A percentile compares a stretch with the other conserved stretches of the same genome.
phyloP scores from a whole-genome alignment of 2,888 invertebrate species.

The Nomada fabriciana region DNA sequence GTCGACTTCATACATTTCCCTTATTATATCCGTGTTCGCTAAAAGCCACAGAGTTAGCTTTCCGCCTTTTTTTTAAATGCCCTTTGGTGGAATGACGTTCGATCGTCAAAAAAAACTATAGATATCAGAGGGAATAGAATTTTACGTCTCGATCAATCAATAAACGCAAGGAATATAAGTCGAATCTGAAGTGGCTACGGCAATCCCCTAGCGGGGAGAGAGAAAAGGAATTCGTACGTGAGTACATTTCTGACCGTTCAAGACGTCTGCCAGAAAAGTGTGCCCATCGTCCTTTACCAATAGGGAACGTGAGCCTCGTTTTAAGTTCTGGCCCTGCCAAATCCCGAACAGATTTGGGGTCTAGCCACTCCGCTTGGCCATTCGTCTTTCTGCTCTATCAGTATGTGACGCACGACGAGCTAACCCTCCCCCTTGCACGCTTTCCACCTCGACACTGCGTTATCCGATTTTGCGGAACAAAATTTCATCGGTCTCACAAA shows the following conservation, averaged over 20 bases:
- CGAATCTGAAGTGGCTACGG: slow-evolving; percentile 71
- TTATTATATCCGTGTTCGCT: background rate
- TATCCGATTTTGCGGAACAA: slow-evolving; percentile 7
- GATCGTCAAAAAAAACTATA: background rate
- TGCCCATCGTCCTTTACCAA: slow-evolving; percentile 75
- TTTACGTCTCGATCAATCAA: slow-evolving; percentile 64
- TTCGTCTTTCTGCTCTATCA: slow-evolving; percentile 74
- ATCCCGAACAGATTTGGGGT: slow-evolving; percentile 78
- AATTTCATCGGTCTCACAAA: slow-evolving; percentile 1
- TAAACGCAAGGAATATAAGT: slow-evolving; percentile 66
- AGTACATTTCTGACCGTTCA: slow-evolving; percentile 73
- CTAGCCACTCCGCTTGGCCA: slow-evolving; percentile 69
- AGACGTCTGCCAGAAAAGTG: slow-evolving; percentile 68
- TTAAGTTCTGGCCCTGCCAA: slow-evolving; percentile 76
- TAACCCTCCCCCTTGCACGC: slow-evolving; percentile 15
- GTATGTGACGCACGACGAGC: slow-evolving; percentile 70
- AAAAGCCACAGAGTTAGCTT: background rate
- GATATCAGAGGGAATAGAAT: slow-evolving; percentile 21
- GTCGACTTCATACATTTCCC: slow-evolving; percentile 1
- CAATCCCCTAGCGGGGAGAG: slow-evolving; percentile 59
- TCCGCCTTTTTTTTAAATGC: background rate
- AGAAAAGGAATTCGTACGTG: slow-evolving; percentile 71
- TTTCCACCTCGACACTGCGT: slow-evolving; percentile 6
- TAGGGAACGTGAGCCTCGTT: slow-evolving; percentile 79
- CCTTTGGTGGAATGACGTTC: too few relatives aligned